A percentile compares a stretch with the other conserved stretches of the same genome.
Conservation (phyloP, 2,113 vertebrate genomes). For the Dicrurus megarhynchus region DNA sequence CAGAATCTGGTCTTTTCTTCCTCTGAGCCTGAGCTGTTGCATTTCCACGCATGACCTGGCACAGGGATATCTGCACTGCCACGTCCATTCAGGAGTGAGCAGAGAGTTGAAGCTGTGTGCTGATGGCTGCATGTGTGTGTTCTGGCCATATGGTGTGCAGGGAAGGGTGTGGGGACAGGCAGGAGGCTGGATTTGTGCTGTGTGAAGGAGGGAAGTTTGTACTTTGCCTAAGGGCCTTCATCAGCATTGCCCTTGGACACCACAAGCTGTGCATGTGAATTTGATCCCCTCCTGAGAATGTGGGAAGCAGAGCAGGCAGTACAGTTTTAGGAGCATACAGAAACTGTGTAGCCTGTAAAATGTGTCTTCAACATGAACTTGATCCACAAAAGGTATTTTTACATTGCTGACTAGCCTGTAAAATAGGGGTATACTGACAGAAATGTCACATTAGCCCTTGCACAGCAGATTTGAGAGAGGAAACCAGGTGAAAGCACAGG, state of each 20-base stretch:
- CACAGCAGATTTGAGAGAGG: neutral
- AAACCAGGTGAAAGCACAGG: neutral
- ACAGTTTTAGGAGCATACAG: neutral
- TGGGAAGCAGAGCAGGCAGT: neutral
- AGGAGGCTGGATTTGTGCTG: neutral
- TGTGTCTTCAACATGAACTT: neutral
- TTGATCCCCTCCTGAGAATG: neutral
- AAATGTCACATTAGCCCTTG: neutral
- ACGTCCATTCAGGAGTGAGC: neutral
- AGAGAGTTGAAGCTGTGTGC: neutral
- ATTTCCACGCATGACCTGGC: neutral
- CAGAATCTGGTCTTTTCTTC: neutral
- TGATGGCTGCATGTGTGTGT: rapidly evolving
- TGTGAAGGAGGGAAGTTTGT: neutral
- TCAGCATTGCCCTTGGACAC: neutral
- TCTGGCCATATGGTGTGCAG: neutral
- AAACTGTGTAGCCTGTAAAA: neutral
- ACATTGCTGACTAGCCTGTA: neutral
- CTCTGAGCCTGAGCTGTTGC: neutral
- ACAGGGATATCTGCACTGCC: neutral
- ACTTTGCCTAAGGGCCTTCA: neutral
- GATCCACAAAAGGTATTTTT: neutral
- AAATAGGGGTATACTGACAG: neutral
- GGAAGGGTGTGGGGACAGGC: neutral
- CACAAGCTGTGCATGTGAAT: neutral